phyloP scores from a whole-genome alignment of 2,888 invertebrate genomes.

The Noctua pronuba region DNA sequence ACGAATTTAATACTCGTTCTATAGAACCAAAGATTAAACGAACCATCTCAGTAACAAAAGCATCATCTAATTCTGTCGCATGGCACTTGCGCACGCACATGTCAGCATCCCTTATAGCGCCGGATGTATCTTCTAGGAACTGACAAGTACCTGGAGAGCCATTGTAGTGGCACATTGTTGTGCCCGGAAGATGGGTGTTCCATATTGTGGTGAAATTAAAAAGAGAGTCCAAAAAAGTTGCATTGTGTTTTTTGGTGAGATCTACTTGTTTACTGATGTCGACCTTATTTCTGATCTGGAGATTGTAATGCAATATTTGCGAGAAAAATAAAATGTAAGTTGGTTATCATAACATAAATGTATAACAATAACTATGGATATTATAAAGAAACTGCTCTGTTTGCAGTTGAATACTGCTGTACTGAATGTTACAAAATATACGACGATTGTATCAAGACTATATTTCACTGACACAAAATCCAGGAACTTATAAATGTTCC shows the following conservation, averaged over 20 bases:
- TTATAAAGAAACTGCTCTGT: background rate
- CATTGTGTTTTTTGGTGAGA: slow-evolving; percentile 12
- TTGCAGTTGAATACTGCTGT: too few species aligned
- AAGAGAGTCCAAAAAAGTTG: slow-evolving; percentile 17
- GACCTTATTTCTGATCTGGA: background rate
- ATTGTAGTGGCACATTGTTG: slow-evolving; percentile 58
- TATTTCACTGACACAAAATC: slow-evolving; percentile 12
- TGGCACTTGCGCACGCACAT: slow-evolving; percentile 63
- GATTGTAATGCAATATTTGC: slow-evolving; percentile 26
- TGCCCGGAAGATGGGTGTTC: slow-evolving; percentile 47
- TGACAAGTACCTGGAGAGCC: slow-evolving; percentile 57
- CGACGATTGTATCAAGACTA: slow-evolving; percentile 17
- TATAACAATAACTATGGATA: slow-evolving; percentile 8
- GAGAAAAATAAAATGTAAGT: background rate
- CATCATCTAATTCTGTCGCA: slow-evolving; percentile 28
- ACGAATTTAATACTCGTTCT: background rate
- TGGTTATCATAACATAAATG: background rate
- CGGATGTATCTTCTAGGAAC: slow-evolving; percentile 68
- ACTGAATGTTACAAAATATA: background rate
- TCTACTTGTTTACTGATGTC: slow-evolving; percentile 13
- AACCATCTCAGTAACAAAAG: slow-evolving; percentile 26
- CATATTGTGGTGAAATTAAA: slow-evolving; percentile 25
- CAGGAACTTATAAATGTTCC: slow-evolving; percentile 35
- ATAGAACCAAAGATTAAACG: background rate
- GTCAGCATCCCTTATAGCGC: slow-evolving; percentile 67